Base-by-base conservation (phyloP, 2,113 vertebrate genomes). In the Heterochromis multidens region DNA sequence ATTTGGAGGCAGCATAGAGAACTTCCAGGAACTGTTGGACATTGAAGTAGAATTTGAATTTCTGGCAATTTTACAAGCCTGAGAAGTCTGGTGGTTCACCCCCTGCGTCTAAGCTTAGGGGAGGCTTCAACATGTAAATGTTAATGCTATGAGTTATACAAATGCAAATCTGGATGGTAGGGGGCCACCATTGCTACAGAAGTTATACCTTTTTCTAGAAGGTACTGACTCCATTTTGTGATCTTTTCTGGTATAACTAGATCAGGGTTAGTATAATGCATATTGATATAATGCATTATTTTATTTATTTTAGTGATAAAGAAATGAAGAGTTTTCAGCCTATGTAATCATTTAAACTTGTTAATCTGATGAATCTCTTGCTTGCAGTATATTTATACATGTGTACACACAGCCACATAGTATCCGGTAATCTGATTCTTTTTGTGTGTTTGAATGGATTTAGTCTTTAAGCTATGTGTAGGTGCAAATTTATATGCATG, bases 311-410 rank as follows among this genome's bases (percentile, higher is more conserved):
- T 13, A 31, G 27, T 49, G 7, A n/a, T 79, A n/a, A 61, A 82
- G 13, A 59, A 37, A 67, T 27, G 9, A 65, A 59, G n/a, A 70
- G 6, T 12, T 80, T 77, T 81, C 78, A 81, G 27, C 23, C 72
- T 57, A 77, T n/a, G 79, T 67, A 65, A 67, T 62, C 52, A 54
- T 76, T 83, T 83, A 33, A 81, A 80, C 40, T 37, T 79, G 67
- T 84, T 72, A 85, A 74, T 86, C 65, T 86, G 65, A 79, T 57
- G 59, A 62, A 65, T 91, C 82, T 85, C 65, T 77, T 72, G 61
- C 62, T 49, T 40, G 54, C 35, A 33, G 49, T 83, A 67, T 81
- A 82, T 81, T 33, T 27, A 29, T 82, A 80, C 46, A 61, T 84
- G 35, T 85, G 74, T 86, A 80, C 61, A 89, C 17, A 63, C 12